Conservation (phyloP, 2,888 invertebrate species). For the Malacosoma neustria region DNA sequence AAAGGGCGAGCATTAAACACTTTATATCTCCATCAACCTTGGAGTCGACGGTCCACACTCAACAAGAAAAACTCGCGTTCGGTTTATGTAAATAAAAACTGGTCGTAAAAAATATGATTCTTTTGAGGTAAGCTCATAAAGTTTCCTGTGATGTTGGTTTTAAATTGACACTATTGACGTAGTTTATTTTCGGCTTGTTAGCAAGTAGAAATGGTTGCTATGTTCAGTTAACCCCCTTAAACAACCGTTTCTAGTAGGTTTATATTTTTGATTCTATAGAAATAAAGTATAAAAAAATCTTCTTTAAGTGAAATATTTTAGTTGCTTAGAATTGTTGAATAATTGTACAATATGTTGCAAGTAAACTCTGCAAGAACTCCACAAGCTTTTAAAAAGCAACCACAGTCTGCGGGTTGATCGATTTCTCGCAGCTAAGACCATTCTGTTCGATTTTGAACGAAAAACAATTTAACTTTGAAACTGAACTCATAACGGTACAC, state of each 20-base stretch:
- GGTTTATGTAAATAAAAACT: conserved; percentile 1
- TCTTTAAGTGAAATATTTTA: too few relatives aligned
- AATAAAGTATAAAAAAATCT: too few relatives aligned
- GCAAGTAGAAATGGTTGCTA: background rate
- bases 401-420: too few relatives aligned
- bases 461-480: too few relatives aligned
- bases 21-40: background rate
- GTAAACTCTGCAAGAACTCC: too few relatives aligned
- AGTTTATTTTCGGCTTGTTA: background rate
- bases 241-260: background rate
- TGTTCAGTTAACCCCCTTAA: background rate
- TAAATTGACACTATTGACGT: background rate
- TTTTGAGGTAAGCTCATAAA: background rate
- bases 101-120: background rate
- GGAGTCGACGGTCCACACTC: background rate
- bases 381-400: too few relatives aligned
- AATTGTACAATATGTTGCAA: too few relatives aligned
- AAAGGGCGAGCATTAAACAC: background rate
- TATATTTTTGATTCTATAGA: too few relatives aligned
- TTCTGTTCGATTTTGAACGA: too few relatives aligned
- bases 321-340: too few relatives aligned
- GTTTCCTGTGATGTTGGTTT: background rate
- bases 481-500: too few relatives aligned
- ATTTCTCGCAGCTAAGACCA: too few relatives aligned
- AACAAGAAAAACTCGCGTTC: background rate